These are phyloP conservation scores for Mesoligia furuncula DNA, from an alignment of 2,888 invertebrate species.

Conservation along the genomic window DNA sequence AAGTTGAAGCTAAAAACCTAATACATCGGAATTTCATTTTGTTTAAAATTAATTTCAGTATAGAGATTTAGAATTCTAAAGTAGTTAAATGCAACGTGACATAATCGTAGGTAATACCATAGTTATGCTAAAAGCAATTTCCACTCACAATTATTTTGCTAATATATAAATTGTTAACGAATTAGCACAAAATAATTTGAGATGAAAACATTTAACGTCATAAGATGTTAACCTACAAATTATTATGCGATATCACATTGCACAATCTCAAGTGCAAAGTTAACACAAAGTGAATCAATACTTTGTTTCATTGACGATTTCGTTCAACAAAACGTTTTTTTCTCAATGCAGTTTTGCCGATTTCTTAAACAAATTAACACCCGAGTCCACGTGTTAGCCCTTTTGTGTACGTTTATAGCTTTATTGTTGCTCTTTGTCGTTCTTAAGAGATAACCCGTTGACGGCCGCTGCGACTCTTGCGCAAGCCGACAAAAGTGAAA, in stretches of 20 bases:
- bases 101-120: not conserved
- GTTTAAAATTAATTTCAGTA: not conserved
- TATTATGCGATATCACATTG: not conserved
- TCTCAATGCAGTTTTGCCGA: conserved; percentile 67
- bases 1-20: not conserved
- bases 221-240: not conserved
- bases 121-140: conserved; percentile 15
- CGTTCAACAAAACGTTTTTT: conserved; percentile 61
- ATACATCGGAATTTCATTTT: not conserved
- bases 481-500: conserved; percentile 89
- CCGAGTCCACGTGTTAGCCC: conserved; percentile 82
- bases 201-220: not conserved
- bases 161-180: not conserved
- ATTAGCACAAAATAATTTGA: conserved; percentile 13
- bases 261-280: conserved; percentile 18
- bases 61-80: not conserved
- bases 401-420: conserved; percentile 85
- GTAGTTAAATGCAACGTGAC: not conserved
- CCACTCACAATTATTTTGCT: not conserved
- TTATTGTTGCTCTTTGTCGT: conserved; percentile 77
- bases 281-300: conserved; percentile 39
- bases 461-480: conserved; percentile 71
- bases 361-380: conserved; percentile 87
- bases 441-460: conserved; percentile 68
- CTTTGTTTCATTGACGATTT: conserved; percentile 67